Conservation (phyloP, 2,113 vertebrate genomes). For the Calidris pygmaea region DNA sequence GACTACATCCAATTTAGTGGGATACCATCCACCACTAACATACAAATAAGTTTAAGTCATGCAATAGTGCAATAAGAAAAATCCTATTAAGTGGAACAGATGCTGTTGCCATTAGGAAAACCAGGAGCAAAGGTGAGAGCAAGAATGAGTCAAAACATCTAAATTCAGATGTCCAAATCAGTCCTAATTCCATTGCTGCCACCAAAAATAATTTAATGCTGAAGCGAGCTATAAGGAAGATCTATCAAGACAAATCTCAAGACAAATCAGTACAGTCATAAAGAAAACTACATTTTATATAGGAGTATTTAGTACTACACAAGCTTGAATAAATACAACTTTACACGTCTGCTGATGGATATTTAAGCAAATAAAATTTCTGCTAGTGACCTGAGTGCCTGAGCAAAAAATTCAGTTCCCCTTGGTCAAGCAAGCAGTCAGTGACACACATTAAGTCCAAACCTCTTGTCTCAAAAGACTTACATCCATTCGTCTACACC, state of each 20-base stretch:
- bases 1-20: neutral
- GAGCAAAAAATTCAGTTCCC: neutral
- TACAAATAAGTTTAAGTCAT: neutral
- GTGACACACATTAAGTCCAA: accelerated
- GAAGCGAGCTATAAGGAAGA: neutral
- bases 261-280: neutral
- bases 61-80: neutral
- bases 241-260: neutral
- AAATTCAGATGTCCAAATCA: neutral
- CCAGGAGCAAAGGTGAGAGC: neutral
- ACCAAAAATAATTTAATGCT: neutral
- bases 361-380: neutral
- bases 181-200: neutral
- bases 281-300: neutral
- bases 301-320: neutral
- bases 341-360: neutral
- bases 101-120: neutral
- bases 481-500: neutral
- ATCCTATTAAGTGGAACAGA: neutral
- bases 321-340: neutral
- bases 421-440: neutral
- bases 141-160: neutral
- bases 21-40: neutral
- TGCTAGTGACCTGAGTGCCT: neutral
- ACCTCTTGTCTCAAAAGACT: neutral